Percentiles rank a stretch among this genome's conserved stretches.
These are phyloP conservation scores for Drosophila percnosoma DNA, from an alignment of 2,888 invertebrate genomes.

Conservation along the genomic window DNA sequence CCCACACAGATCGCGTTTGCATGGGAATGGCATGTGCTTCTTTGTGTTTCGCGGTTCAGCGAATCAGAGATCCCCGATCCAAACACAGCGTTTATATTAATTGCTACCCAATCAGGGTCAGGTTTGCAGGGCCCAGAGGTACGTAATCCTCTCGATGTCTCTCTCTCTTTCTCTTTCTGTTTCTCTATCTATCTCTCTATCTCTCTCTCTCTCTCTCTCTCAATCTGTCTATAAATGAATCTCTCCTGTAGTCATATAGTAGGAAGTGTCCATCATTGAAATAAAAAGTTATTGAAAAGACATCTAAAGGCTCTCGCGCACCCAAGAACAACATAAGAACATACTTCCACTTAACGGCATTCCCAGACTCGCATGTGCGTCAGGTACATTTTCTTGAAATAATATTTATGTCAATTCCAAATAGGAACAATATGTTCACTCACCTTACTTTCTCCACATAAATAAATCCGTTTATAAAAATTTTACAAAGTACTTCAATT, in stretches of 20 bases:
- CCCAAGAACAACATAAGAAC: constrained; percentile 38
- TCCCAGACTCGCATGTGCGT: constrained; percentile 28
- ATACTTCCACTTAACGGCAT: constrained; percentile 31
- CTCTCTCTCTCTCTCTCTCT: constrained; percentile 19
- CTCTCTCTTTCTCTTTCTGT: constrained; percentile 12
- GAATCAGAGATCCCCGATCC: constrained; percentile 24
- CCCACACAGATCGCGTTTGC: constrained; percentile 49
- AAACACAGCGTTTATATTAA: constrained; percentile 24
- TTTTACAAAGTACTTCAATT: not conserved
- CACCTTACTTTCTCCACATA: not conserved
- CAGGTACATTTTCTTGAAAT: constrained; percentile 48
- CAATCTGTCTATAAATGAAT: constrained; percentile 27
- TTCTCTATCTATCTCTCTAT: constrained; percentile 9
- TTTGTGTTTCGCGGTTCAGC: constrained; percentile 40
- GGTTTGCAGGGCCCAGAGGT: constrained; percentile 39
- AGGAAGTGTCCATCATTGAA: constrained; percentile 10
- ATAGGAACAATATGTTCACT: not conserved
- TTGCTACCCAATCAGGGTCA: constrained; percentile 24
- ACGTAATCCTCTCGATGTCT: constrained; percentile 42
- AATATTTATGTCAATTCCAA: constrained; percentile 38
- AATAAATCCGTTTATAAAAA: not conserved
- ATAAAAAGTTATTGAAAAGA: constrained; percentile 1
- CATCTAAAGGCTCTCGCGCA: constrained; percentile 17
- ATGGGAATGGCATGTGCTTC: constrained; percentile 61
- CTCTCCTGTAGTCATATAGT: constrained; percentile 42